Evolutionary conservation across 2,888 invertebrate genomes (phyloP).

Genomic region (Phyto melanocephala): DNA sequence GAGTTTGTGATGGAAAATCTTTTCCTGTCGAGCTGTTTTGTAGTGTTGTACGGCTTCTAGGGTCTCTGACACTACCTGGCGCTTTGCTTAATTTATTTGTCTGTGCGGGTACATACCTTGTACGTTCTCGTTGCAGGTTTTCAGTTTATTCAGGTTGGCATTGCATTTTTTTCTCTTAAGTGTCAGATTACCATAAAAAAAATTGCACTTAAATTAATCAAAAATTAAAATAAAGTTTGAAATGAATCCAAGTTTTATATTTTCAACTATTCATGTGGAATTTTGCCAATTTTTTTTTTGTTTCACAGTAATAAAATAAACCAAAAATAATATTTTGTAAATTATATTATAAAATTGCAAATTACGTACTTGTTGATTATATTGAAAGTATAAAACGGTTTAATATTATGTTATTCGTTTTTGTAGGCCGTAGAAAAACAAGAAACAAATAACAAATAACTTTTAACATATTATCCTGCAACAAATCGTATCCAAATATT

Average conservation of each 20-base stretch:
- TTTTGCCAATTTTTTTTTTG: background rate
- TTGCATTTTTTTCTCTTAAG: no score
- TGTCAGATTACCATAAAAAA: no score
- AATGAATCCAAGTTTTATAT: background rate
- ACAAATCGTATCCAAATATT: background rate
- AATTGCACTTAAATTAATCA: no score
- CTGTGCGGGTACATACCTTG: no score
- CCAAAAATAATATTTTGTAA: background rate
- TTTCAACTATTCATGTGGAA: background rate
- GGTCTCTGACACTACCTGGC: no score
- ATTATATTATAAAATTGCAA: background rate
- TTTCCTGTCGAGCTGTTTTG: no score
- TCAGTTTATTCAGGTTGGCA: no score
- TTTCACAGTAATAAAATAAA: background rate
- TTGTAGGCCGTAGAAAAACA: background rate
- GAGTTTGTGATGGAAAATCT: no score
- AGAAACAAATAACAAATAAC: background rate
- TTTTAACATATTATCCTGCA: background rate
- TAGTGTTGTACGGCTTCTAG: no score
- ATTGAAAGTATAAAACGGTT: background rate
- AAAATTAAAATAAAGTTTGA: no score
- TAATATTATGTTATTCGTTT: slow-evolving; percentile 9
- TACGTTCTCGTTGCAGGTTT: no score
- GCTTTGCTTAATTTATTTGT: no score
- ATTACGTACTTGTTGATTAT: slow-evolving; percentile 42